Percentiles rank a stretch among this genome's conserved stretches.
Evolutionary conservation across 2,888 invertebrate genomes (phyloP).

Genomic region (Masnerella sp.): DNA sequence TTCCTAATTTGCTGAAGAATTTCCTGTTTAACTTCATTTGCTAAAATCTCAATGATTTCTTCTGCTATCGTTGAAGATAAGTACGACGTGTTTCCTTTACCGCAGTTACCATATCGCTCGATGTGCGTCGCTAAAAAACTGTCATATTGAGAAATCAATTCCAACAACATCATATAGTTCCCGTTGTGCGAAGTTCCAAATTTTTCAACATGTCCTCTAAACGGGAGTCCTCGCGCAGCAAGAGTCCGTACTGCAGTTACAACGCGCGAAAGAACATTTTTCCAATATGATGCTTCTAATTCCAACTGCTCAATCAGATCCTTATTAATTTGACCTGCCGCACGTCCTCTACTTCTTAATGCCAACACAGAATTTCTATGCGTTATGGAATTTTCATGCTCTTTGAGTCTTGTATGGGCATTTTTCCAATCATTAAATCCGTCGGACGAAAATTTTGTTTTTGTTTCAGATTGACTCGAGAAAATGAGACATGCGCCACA

Average conservation of each 20-base stretch:
- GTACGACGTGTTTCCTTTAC: constrained; percentile 34
- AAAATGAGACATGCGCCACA: constrained; percentile 27
- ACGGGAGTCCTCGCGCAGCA: constrained; percentile 61
- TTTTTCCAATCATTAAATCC: constrained; percentile 43
- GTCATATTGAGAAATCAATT: constrained; percentile 66
- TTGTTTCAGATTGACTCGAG: constrained; percentile 13
- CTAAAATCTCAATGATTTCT: constrained; percentile 26
- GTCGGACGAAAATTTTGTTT: constrained; percentile 24
- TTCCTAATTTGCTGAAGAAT: constrained; percentile 14
- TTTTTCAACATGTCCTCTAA: constrained; percentile 61
- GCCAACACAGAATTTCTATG: constrained; percentile 23
- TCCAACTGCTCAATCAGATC: constrained; percentile 14
- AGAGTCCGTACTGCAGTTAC: constrained; percentile 58
- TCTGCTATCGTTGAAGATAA: constrained; percentile 27
- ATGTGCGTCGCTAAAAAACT: constrained; percentile 29
- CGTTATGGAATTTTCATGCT: constrained; percentile 28
- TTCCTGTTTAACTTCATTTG: constrained; percentile 21
- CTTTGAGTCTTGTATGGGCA: constrained; percentile 20
- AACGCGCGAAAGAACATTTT: constrained; percentile 26
- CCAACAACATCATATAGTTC: constrained; percentile 65
- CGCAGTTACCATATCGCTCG: constrained; percentile 24
- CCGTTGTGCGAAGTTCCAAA: constrained; percentile 64
- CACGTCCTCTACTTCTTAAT: constrained; percentile 23
- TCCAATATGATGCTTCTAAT: constrained; percentile 28
- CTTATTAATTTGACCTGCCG: constrained; percentile 23